Evolutionary conservation across 2,888 invertebrate species (phyloP).

Genomic region (Schrankia costaestrigalis): DNA sequence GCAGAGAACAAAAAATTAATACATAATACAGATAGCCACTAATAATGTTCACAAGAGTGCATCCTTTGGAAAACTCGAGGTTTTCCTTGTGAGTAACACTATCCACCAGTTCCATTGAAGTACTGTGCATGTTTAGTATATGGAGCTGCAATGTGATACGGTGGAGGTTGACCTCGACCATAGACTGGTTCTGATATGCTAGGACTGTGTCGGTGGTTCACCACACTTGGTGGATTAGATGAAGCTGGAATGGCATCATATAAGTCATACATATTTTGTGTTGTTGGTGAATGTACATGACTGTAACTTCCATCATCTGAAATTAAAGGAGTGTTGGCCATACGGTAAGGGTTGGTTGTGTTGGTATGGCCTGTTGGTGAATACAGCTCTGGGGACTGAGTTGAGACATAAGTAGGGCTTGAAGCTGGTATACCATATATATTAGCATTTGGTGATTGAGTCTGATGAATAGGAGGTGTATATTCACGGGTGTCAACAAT

Average conservation of each 20-base stretch:
- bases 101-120: constrained; percentile 80
- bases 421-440: constrained; percentile 59
- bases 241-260: constrained; percentile 70
- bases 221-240: constrained; percentile 63
- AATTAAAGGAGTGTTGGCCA: constrained; percentile 73
- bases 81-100: constrained; percentile 48
- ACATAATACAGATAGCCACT: constrained; percentile 35
- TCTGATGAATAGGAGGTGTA: constrained; percentile 49
- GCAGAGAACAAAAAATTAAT: constrained; percentile 47
- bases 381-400: constrained; percentile 72
- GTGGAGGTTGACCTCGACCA: constrained; percentile 83
- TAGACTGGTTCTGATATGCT: constrained; percentile 61
- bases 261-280: constrained; percentile 73
- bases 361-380: constrained; percentile 76
- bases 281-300: constrained; percentile 67
- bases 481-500: constrained; percentile 57
- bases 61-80: constrained; percentile 39
- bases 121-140: constrained; percentile 89
- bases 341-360: constrained; percentile 72
- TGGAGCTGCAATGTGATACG: constrained; percentile 91
- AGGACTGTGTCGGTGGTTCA: constrained; percentile 66
- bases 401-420: constrained; percentile 70
- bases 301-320: constrained; percentile 75
- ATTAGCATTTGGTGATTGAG: constrained; percentile 60
- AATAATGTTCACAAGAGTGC: constrained; percentile 49